Evolutionary conservation across 2,888 invertebrate species (phyloP), one percentile per base, ranked within the genome.

Genomic region (Nymphalis urticae): DNA sequence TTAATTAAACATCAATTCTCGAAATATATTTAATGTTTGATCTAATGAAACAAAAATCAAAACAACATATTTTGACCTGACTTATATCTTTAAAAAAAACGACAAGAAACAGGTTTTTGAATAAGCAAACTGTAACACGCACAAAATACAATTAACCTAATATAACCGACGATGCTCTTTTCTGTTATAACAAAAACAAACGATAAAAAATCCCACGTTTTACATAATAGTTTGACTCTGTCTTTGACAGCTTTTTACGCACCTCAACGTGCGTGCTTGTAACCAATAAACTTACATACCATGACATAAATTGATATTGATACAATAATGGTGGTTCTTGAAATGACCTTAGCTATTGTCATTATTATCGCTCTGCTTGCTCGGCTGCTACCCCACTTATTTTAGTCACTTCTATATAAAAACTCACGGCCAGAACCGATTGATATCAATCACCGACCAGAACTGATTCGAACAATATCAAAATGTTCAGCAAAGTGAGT

Each of bases 401-500:
- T 87, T 84, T 83, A 81, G 82, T 81, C 73, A 71, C 71, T 82
- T 77, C 81, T 81, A 83, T 89, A 90, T 91, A 92, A 90, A 91
- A 90, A 88, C 83, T 80, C 77, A 76, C 79, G 80, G 81, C 75
- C 82, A 77, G 75, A 71, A 74, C 75, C 72, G 77, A 78, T 82
- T 80, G 80, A 83, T 82, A 88, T 86, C 88, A 90, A 89, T 89
- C 85, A 86, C 73, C 77, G 77, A 81, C 75, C 74, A 79, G 77
- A 80, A 74, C 76, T 77, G 75, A 81, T 81, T 79, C 76, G 76
- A 83, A 82, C 79, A 78, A 80, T 75, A 80, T 72, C 84, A 86
- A 85, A 82, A 91, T 91, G 90, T 87, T 89, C 80, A 84, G 83
- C 82, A 88, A 88, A 88, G 90, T 91, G 80, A 88, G 89, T 74